Conservation (phyloP, 2,797 vertebrate genomes). For the Aulostomus chinensis region DNA sequence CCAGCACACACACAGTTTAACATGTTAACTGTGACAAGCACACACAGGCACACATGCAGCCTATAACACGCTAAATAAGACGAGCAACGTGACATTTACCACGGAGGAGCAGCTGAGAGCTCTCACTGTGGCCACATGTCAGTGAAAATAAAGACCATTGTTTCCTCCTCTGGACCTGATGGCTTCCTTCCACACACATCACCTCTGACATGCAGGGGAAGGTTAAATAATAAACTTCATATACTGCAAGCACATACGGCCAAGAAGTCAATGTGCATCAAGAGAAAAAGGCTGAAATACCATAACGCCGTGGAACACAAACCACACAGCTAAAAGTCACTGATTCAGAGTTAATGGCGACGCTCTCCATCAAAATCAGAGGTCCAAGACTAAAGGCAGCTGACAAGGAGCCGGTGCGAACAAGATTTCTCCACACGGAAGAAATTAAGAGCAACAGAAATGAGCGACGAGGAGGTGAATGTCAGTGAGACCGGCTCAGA, state of each 20-base stretch:
- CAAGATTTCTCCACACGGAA: slow-evolving; percentile 50
- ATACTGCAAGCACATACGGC: too few species aligned
- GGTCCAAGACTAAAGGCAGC: slow-evolving; percentile 76
- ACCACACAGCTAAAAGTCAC: slow-evolving; percentile 80
- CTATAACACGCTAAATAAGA: too few species aligned
- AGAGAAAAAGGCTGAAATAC: slow-evolving; percentile 60
- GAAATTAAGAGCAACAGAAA: slow-evolving; percentile 79
- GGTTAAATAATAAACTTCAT: too few species aligned
- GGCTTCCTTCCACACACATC: too few species aligned
- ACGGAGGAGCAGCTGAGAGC: too few species aligned
- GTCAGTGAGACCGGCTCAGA: slow-evolving; percentile 73
- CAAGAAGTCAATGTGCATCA: too few species aligned
- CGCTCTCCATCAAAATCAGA: slow-evolving; percentile 76
- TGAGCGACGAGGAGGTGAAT: slow-evolving; percentile 69
- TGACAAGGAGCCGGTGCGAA: slow-evolving; percentile 73
- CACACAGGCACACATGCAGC: slow-evolving; percentile 10
- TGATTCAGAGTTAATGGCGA: slow-evolving; percentile 84
- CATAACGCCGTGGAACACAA: slow-evolving; percentile 79
- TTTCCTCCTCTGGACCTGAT: too few species aligned
- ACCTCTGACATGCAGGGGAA: too few species aligned
- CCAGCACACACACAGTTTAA: slow-evolving; percentile 68
- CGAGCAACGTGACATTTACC: too few species aligned
- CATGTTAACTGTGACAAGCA: slow-evolving; percentile 1
- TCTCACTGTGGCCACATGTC: too few species aligned
- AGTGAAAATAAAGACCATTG: too few species aligned